phyloP scores from a whole-genome alignment of 2,797 vertebrate species.

The Ceryle rudis region DNA sequence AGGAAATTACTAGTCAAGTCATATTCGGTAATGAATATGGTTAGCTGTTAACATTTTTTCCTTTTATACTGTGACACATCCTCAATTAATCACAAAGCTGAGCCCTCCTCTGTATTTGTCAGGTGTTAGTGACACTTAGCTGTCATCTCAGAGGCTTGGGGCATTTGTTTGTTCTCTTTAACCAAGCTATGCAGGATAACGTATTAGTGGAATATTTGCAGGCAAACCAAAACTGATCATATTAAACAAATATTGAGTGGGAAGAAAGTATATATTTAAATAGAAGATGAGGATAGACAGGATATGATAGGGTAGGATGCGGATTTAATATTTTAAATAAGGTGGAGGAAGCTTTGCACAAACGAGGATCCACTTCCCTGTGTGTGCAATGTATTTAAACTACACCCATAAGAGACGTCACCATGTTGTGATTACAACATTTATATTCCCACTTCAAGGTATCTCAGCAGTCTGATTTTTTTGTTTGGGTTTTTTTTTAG shows the following conservation, averaged over 20 bases:
- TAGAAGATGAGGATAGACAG: background rate
- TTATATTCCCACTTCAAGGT: background rate
- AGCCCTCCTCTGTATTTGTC: background rate
- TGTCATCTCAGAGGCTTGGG: background rate
- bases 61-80: background rate
- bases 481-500: background rate
- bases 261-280: background rate
- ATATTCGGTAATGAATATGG: background rate
- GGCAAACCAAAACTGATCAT: background rate
- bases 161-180: background rate
- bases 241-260: background rate
- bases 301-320: background rate
- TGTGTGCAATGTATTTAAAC: background rate
- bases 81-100: background rate
- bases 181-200: background rate
- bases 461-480: background rate
- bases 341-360: background rate
- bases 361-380: background rate
- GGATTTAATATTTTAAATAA: conserved; percentile 17
- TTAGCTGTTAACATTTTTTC: background rate
- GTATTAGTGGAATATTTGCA: background rate
- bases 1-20: background rate
- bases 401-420: background rate
- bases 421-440: background rate
- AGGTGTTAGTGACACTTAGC: background rate